Base-by-base conservation (phyloP, 2,888 invertebrate genomes). In the Diploptera punctata region DNA sequence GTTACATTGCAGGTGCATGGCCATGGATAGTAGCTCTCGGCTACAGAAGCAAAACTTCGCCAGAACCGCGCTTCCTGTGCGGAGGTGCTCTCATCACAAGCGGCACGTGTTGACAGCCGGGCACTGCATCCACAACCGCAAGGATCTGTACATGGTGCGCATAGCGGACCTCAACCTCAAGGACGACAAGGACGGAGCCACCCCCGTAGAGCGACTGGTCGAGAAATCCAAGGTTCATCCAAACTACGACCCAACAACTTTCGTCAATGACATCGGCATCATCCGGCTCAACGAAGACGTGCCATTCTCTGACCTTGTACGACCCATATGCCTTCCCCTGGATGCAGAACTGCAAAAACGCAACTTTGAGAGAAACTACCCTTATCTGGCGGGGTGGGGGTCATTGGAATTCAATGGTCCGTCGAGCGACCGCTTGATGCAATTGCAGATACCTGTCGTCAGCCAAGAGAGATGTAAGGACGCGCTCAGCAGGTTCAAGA, bases 331-430 rank as follows among this genome's bases (percentile, higher is more conserved):
- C 80, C 83, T 95, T 60, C 95, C 95, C 0, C 80, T 84, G 16
- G 81, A 84, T 10, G 81, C 83, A 0, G 84, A 86, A 3, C 78
- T 91, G 52, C 83, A 88, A 57, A 80, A 84, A 0, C 86, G 83
- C 60, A 84, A 83, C 16, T 91, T 87, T 78, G 88, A 85, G 24
- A 85, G 85, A 77, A 86, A 85, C 72, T 86, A 83, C 75, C 92
- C 93, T 0, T 89, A 91, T 78, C 87, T 95, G 3, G 93, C 93
- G 26, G 96, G 96, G 21, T 96, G 95, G 94, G 96, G 96, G 16
- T 86, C 92, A 9, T 82, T 88, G 0, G 81, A 83, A 76, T 91
- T 88, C 81, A 87, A 87, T 72, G 95, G 94, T 1, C 87, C 90
- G 7, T 83, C 90, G 0, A 89, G 93, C 9, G 81, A 86, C 0